Conservation (phyloP, 2,797 vertebrate genomes). For the Heterohyrax brucei region DNA sequence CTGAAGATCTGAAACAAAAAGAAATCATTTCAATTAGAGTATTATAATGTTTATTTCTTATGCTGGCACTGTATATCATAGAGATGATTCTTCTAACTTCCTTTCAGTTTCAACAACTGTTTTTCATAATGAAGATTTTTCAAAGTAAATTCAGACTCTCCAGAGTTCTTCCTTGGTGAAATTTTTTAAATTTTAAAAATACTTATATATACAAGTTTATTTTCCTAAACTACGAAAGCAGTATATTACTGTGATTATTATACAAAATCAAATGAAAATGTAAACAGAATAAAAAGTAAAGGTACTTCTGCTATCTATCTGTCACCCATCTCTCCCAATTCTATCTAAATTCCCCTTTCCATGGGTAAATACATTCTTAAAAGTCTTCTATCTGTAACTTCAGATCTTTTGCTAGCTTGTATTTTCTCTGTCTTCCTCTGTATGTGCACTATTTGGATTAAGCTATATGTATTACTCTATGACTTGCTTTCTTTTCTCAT, state of each 20-base stretch:
- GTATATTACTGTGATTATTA: not conserved
- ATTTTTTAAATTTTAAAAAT: constrained; percentile 8
- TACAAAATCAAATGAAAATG: constrained; percentile 45
- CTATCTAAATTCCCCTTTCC: not conserved
- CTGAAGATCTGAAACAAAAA: constrained; percentile 93
- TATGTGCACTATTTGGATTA: not conserved
- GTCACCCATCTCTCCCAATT: not conserved
- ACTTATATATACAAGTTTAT: constrained; percentile 1
- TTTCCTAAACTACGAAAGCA: constrained; percentile 50
- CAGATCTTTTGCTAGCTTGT: not conserved
- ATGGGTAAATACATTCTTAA: not conserved
- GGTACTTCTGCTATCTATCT: not conserved
- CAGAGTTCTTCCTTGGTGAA: not conserved
- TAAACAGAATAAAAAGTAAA: not conserved
- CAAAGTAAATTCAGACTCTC: constrained; percentile 44
- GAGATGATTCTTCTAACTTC: constrained; percentile 31
- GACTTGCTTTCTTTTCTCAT: not conserved
- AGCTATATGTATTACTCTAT: not conserved
- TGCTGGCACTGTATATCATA: not conserved
- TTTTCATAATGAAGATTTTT: constrained; percentile 19
- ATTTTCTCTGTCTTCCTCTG: constrained; percentile 40
- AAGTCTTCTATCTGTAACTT: not conserved
- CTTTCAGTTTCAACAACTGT: constrained; percentile 33
- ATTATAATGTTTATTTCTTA: not conserved
- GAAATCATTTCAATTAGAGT: constrained; percentile 58